Evolutionary conservation across 2,888 invertebrate species (phyloP).

Genomic region (Scaptomyza parva): DNA sequence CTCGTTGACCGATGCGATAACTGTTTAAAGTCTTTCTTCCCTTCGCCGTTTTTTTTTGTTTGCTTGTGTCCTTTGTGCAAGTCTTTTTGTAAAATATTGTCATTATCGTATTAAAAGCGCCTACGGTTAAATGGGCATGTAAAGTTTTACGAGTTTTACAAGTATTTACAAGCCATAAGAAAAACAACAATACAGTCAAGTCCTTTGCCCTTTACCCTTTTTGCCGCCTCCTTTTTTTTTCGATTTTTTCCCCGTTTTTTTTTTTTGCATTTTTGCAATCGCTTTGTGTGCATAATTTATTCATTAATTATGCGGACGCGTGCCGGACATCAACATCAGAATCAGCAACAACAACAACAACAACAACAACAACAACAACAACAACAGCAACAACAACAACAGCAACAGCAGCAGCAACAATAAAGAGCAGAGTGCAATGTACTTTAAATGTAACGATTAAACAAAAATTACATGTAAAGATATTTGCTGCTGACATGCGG

Average conservation of each 20-base stretch:
- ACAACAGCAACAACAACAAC: conserved; percentile 22
- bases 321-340: conserved; percentile 33
- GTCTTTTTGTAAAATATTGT: conserved; percentile 72
- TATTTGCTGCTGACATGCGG: conserved; percentile 56
- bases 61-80: conserved; percentile 35
- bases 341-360: conserved; percentile 12
- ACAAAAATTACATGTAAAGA: conserved; percentile 53
- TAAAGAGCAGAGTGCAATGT: conserved; percentile 51
- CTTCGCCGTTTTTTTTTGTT: background rate
- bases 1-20: background rate
- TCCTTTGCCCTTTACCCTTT: conserved; percentile 28
- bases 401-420: conserved; percentile 21
- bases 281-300: conserved; percentile 71
- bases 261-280: conserved; percentile 38
- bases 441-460: conserved; percentile 58
- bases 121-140: conserved; percentile 71
- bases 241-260: background rate
- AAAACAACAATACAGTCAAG: conserved; percentile 34
- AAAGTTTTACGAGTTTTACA: conserved; percentile 56
- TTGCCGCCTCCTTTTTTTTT: background rate
- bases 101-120: conserved; percentile 72
- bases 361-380: conserved; percentile 16
- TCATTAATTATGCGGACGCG: conserved; percentile 65
- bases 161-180: conserved; percentile 61
- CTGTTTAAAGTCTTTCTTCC: background rate